Evolutionary conservation across 2,113 vertebrate species (phyloP).

Genomic region (Coregonus clupeaformis): DNA sequence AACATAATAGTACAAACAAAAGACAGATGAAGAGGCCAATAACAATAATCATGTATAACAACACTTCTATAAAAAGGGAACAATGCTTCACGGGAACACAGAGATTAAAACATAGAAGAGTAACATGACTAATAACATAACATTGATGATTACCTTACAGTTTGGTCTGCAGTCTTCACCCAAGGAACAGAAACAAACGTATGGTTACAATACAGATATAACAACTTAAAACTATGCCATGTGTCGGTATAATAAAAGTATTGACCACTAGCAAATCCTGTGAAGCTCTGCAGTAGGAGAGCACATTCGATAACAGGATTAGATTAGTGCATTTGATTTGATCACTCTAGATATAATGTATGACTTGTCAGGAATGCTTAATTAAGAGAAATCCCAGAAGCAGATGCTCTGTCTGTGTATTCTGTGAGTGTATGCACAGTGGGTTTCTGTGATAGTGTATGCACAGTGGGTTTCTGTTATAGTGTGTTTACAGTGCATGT

Average conservation of each 20-base stretch:
- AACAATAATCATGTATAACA: background rate
- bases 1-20: background rate
- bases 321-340: background rate
- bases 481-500: background rate
- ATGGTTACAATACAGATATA: background rate
- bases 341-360: background rate
- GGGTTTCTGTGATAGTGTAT: background rate
- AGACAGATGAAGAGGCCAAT: background rate
- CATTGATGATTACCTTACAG: constrained; percentile 81
- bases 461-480: background rate
- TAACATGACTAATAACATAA: background rate
- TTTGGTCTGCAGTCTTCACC: constrained; percentile 88
- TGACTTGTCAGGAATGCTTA: background rate
- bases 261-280: background rate
- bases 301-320: background rate
- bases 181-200: constrained; percentile 5
- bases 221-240: background rate
- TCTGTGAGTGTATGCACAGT: background rate
- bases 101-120: background rate
- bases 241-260: background rate
- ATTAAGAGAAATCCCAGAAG: background rate
- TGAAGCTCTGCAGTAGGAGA: background rate
- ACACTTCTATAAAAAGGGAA: background rate
- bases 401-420: background rate
- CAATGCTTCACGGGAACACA: too few species aligned